Evolutionary conservation across 2,888 invertebrate genomes (phyloP).

Genomic region (Candidula unifasciata): DNA sequence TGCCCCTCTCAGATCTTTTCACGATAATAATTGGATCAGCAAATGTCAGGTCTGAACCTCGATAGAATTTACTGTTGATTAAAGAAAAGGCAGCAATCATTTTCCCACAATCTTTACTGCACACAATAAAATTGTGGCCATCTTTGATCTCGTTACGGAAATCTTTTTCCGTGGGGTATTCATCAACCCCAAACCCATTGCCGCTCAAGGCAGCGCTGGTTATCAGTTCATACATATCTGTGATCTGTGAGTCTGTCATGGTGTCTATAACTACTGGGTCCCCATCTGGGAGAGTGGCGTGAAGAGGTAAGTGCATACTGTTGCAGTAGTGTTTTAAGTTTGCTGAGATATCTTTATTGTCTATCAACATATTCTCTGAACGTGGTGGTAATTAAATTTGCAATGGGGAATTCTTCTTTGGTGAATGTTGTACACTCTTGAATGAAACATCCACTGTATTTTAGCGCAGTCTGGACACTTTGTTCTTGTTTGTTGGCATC

Average conservation of each 20-base stretch:
- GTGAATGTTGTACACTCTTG: background rate
- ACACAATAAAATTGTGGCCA: constrained; percentile 52
- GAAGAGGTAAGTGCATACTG: constrained; percentile 53
- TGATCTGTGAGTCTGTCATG: constrained; percentile 56
- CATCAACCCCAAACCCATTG: constrained; percentile 60
- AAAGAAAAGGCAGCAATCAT: constrained; percentile 59
- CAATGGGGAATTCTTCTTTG: background rate
- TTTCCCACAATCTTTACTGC: constrained; percentile 51
- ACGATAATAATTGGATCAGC: constrained; percentile 63
- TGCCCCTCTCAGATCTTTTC: constrained; percentile 54
- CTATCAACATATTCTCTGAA: background rate
- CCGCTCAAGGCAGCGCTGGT: constrained; percentile 55
- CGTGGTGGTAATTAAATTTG: background rate
- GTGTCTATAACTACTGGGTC: constrained; percentile 54
- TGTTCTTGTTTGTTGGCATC: no score
- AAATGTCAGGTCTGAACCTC: constrained; percentile 53
- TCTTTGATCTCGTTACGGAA: constrained; percentile 59
- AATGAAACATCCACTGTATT: background rate
- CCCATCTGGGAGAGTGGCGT: constrained; percentile 57
- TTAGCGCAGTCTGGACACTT: background rate
- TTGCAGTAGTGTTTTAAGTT: background rate
- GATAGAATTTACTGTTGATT: constrained; percentile 59
- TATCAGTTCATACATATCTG: constrained; percentile 58
- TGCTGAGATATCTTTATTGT: background rate
- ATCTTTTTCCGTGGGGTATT: constrained; percentile 58